Conservation (phyloP, 2,113 vertebrate species). For the Hemichromis elongatus region DNA sequence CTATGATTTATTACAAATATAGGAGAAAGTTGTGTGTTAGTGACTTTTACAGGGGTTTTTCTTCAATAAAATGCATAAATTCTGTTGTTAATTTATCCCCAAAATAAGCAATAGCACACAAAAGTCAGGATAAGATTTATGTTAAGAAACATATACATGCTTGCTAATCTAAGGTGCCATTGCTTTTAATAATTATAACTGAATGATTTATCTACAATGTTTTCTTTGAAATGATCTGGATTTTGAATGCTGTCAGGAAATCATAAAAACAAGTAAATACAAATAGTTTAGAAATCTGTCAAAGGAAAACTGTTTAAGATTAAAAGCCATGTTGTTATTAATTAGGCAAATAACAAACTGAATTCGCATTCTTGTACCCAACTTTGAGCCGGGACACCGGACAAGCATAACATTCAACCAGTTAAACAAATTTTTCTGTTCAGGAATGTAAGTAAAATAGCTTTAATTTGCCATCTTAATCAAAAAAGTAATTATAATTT, state of each 20-base stretch:
- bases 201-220: background rate
- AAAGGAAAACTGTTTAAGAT: background rate
- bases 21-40: conserved; percentile 23
- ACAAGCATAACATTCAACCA: background rate
- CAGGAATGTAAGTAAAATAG: background rate
- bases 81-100: background rate
- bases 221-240: background rate
- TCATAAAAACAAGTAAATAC: background rate
- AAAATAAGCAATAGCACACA: background rate
- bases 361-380: background rate
- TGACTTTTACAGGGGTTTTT: conserved; percentile 46
- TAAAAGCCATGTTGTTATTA: background rate
- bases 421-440: background rate
- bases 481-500: background rate
- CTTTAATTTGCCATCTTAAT: background rate
- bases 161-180: background rate
- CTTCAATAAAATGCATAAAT: conserved; percentile 49
- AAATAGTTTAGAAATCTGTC: background rate
- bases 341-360: background rate
- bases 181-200: background rate
- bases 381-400: background rate
- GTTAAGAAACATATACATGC: background rate
- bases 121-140: background rate
- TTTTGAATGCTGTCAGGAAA: background rate
- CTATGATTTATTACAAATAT: conserved; percentile 47